Evolutionary conservation across 2,113 vertebrate species (phyloP).

Genomic region (Cricetomys ansorgei): DNA sequence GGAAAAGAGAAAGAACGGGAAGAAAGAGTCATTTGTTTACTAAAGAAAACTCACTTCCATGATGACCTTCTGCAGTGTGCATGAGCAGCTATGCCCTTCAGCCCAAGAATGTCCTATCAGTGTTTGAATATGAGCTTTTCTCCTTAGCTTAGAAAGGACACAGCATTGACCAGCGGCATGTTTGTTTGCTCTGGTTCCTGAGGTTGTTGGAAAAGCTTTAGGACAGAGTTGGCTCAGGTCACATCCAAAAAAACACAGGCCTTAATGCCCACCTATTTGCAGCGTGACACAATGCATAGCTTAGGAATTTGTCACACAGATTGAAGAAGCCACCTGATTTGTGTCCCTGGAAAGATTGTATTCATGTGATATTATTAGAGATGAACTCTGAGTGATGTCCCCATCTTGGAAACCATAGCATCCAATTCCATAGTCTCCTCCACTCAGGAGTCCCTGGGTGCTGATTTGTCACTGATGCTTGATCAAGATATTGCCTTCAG

Average conservation of each 20-base stretch:
- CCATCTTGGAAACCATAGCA: not conserved
- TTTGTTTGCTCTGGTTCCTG: conserved; percentile 19
- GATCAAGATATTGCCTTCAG: not conserved
- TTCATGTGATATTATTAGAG: conserved; percentile 67
- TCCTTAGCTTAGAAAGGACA: not conserved
- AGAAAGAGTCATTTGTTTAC: not conserved
- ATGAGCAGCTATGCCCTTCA: not conserved
- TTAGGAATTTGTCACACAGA: conserved; percentile 28
- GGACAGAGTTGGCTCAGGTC: not conserved
- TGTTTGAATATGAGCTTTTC: not conserved
- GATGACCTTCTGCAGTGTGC: not conserved
- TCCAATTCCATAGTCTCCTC: conserved; percentile 23
- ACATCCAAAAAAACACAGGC: conserved; percentile 50
- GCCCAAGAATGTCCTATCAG: not conserved
- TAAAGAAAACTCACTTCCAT: not conserved
- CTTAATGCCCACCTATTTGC: conserved; percentile 42
- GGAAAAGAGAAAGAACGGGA: not conserved
- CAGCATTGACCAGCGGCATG: fast-evolving
- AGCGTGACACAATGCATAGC: conserved; percentile 10
- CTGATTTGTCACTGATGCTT: not conserved
- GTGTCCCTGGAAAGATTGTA: conserved; percentile 50
- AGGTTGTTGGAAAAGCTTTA: not conserved
- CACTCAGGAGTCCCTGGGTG: not conserved
- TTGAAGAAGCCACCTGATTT: not conserved
- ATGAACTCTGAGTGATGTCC: not conserved